Base-by-base conservation (phyloP, 2,888 invertebrate species). In the Taphrorychus bicolor region DNA sequence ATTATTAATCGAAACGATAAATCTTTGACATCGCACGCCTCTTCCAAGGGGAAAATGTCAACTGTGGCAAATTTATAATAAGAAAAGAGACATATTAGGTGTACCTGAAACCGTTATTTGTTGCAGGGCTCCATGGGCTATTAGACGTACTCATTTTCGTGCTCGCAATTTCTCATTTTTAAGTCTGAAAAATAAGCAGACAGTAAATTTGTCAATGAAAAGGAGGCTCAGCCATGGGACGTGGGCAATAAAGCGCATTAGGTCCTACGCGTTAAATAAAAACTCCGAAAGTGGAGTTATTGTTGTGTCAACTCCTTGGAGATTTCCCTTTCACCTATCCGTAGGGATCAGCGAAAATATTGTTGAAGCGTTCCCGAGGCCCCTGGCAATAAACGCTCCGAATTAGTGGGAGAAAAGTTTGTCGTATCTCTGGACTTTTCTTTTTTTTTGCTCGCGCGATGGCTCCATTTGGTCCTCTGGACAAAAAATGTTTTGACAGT, bases 1-100 rank as follows among this genome's bases (percentile, higher is more conserved):
- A 23, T 64, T 64, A 59, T 64, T 64, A 64, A 64, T 64, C 49
- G 53, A 42, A 41, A 14, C 59, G 23, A 59, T 64, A 64, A 64
- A 64, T 64, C 64, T 59, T 32, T 3, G 19, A n/a, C 52, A 59
- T 52, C 21, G 59, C 59, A 59, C 58, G 64, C 64, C 64, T 64
- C 42, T 53, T 53, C 51, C 18, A 21, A 19, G 51, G 19, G 18
- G 57, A 63, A 60, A 64, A 42, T 64, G 64, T 64, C 64, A 59
- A 64, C 58, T 51, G 58, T 3, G 40, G 64, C 14, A 64, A 59
- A 64, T 64, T 64, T 64, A 64, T 64, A 59, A 53, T 59, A 64
- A 53, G 45, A 24, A 49, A 52, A 23, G 41, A 64, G 53, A 58
- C 49, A 45, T 58, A 58, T 64, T 21, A 53, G 53, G 14, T 41